These are phyloP conservation scores for Eupithecia vulgata DNA, from an alignment of 2,888 invertebrate species.

Conservation along the genomic window DNA sequence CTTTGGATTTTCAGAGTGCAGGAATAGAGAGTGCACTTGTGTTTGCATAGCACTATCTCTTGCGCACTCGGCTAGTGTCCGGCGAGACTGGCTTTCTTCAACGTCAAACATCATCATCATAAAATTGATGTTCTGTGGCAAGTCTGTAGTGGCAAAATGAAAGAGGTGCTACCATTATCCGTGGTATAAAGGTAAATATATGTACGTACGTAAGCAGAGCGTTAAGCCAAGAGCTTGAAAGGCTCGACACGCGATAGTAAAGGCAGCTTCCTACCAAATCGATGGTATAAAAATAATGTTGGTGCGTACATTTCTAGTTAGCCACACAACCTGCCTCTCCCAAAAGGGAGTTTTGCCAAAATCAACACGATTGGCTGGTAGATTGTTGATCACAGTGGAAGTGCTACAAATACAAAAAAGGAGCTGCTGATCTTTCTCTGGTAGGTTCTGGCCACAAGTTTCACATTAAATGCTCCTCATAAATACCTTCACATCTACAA, in stretches of 20 bases:
- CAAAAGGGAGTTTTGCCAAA: too few species aligned
- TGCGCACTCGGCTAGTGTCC: too few species aligned
- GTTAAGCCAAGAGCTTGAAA: background rate
- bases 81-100: too few species aligned
- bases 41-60: too few species aligned
- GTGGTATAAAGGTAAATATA: background rate
- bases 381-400: too few species aligned
- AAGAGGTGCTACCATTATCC: background rate
- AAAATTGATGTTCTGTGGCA: background rate
- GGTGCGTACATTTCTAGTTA: background rate
- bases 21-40: too few species aligned
- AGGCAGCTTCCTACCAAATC: background rate
- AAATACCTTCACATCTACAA: constrained; percentile 4
- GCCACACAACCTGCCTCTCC: too few species aligned
- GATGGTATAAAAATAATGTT: background rate
- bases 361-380: too few species aligned
- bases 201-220: background rate
- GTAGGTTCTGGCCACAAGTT: background rate
- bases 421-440: too few species aligned
- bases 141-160: background rate
- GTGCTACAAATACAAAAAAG: too few species aligned
- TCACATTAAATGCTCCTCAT: background rate
- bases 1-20: too few species aligned
- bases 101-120: too few species aligned
- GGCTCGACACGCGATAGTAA: background rate